These are phyloP conservation scores for Parauchenoglanis punctatus DNA, from an alignment of 2,797 vertebrate species.

Conservation along the genomic window DNA sequence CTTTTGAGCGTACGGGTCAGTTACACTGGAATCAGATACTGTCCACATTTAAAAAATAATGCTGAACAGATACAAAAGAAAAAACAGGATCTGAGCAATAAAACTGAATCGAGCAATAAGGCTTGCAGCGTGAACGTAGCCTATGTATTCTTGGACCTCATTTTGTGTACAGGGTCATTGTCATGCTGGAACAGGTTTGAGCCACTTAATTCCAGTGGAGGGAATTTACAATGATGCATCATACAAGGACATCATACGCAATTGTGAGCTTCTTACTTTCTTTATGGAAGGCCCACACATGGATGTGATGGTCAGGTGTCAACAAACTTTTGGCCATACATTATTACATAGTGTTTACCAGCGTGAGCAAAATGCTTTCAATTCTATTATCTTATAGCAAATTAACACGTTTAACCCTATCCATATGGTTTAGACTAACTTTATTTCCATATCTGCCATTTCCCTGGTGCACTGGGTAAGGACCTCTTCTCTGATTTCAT, in stretches of 20 bases:
- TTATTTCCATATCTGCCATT: constrained; percentile 74
- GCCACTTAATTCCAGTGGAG: neutral
- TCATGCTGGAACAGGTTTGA: neutral
- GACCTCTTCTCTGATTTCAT: constrained; percentile 79
- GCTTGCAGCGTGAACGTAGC: too few relatives aligned
- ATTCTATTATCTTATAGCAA: neutral
- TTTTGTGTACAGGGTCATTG: neutral
- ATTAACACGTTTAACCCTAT: neutral
- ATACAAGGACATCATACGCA: neutral
- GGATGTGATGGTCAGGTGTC: neutral
- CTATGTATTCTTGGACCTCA: neutral
- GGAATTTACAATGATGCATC: neutral
- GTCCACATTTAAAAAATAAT: too few relatives aligned
- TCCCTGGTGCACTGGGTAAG: constrained; percentile 76
- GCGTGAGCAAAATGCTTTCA: neutral
- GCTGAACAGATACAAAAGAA: too few relatives aligned
- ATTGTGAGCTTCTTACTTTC: neutral
- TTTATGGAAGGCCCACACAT: neutral
- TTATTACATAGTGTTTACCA: neutral
- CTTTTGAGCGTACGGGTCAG: too few relatives aligned
- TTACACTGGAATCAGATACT: too few relatives aligned
- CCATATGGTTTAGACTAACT: constrained; percentile 69
- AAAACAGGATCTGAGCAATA: too few relatives aligned
- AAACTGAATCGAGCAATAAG: too few relatives aligned
- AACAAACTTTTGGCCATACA: neutral